A percentile compares a stretch with the other conserved stretches of the same genome.
These are phyloP conservation scores for Saxicola maurus DNA, from an alignment of 2,797 vertebrate species.

Conservation along the genomic window DNA sequence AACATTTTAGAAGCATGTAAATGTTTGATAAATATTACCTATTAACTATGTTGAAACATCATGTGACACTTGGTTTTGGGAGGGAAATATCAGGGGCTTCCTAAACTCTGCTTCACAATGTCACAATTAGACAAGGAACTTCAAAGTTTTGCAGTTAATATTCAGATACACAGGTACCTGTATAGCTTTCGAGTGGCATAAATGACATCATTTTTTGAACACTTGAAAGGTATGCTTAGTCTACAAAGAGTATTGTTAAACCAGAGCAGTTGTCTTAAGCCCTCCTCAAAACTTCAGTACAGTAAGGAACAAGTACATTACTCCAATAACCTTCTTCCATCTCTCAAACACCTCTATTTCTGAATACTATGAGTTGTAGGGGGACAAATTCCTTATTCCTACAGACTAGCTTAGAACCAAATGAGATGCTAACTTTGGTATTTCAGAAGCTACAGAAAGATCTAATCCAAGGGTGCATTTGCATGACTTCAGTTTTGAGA, in stretches of 20 bases:
- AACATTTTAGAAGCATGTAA: neutral
- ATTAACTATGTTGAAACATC: neutral
- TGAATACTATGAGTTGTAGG: neutral
- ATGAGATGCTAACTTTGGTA: neutral
- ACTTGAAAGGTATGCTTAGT: neutral
- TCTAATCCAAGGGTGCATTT: neutral
- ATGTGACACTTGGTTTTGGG: neutral
- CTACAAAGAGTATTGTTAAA: neutral
- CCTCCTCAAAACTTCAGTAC: neutral
- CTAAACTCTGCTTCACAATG: neutral
- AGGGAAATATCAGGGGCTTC: neutral
- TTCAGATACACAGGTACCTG: neutral
- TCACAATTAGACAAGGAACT: neutral
- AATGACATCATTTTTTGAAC: rapidly evolving
- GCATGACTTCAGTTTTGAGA: neutral
- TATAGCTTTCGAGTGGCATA: neutral
- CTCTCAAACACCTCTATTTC: neutral
- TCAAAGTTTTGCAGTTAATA: neutral
- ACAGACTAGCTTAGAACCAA: neutral
- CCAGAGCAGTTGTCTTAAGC: neutral
- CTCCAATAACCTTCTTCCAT: neutral
- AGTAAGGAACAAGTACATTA: neutral
- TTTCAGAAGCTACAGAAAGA: neutral
- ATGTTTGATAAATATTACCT: rapidly evolving
- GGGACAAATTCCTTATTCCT: neutral